A percentile compares a stretch with the other conserved stretches of the same genome.
These are phyloP conservation scores for Jaculus jaculus DNA, from an alignment of 2,113 vertebrate species.

Conservation along the genomic window DNA sequence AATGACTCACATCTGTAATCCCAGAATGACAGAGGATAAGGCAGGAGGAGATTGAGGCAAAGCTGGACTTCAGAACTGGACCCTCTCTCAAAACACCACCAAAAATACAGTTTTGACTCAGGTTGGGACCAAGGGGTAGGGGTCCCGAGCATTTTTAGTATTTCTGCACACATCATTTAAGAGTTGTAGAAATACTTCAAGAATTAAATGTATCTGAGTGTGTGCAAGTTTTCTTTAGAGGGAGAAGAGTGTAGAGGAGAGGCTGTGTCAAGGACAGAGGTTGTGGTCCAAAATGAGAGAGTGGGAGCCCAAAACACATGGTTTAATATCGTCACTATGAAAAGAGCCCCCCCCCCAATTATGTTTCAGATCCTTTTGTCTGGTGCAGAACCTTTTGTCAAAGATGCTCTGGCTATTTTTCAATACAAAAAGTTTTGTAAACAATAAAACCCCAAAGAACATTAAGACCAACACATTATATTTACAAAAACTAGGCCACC, in stretches of 20 bases:
- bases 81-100: not conserved
- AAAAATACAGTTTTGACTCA: not conserved
- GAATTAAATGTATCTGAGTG: not conserved
- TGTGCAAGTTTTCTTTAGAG: not conserved
- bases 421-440: slow-evolving; percentile 82
- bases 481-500: slow-evolving; percentile 83
- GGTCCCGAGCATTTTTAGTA: not conserved
- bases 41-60: not conserved
- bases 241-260: not conserved
- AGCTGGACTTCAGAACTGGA: not conserved
- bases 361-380: slow-evolving; percentile 67
- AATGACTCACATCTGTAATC: not conserved
- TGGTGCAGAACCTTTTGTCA: slow-evolving; percentile 73
- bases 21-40: not conserved
- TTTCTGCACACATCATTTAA: slow-evolving; percentile 8
- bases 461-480: slow-evolving; percentile 78
- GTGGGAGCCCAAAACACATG: slow-evolving; percentile 26
- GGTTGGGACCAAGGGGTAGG: not conserved
- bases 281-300: not conserved
- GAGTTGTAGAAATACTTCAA: not conserved
- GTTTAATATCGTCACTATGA: slow-evolving; percentile 3
- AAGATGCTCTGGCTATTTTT: slow-evolving; percentile 81
- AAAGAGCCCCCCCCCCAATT: slow-evolving; percentile 20
- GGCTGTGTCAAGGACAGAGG: not conserved
- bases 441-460: slow-evolving; percentile 84